Evolutionary conservation across 2,797 vertebrate species (phyloP).

Genomic region (Prionace glauca): DNA sequence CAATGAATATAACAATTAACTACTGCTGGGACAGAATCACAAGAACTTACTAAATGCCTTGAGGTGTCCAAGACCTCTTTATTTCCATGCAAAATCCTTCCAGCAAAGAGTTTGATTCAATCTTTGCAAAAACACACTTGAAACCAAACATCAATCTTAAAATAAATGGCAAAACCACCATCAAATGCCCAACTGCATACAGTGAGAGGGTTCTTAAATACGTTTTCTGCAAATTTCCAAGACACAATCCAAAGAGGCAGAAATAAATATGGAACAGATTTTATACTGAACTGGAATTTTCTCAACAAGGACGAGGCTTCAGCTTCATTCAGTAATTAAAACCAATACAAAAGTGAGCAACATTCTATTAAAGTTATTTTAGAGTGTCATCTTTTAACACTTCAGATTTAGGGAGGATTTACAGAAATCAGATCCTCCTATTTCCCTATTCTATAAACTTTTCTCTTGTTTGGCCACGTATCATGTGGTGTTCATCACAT

Average conservation of each 20-base stretch:
- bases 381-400: constrained; percentile 26
- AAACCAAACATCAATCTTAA: background rate
- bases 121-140: constrained; percentile 12
- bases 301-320: background rate
- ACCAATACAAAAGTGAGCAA: background rate
- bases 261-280: constrained; percentile 1
- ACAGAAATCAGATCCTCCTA: background rate
- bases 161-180: background rate
- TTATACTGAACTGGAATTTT: background rate
- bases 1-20: constrained; percentile 14
- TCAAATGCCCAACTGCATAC: background rate
- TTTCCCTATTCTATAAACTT: constrained; percentile 9
- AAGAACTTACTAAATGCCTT: background rate
- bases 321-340: background rate
- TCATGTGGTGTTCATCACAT: background rate
- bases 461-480: background rate
- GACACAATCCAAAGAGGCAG: background rate
- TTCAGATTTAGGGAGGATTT: constrained; percentile 36
- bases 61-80: background rate
- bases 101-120: constrained; percentile 1
- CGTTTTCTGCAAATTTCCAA: background rate
- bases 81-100: constrained; percentile 35
- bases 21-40: constrained; percentile 33
- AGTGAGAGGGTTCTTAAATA: background rate
- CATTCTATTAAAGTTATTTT: constrained; percentile 25